phyloP scores from a whole-genome alignment of 2,113 vertebrate species.

The Terrapene triunguis region DNA sequence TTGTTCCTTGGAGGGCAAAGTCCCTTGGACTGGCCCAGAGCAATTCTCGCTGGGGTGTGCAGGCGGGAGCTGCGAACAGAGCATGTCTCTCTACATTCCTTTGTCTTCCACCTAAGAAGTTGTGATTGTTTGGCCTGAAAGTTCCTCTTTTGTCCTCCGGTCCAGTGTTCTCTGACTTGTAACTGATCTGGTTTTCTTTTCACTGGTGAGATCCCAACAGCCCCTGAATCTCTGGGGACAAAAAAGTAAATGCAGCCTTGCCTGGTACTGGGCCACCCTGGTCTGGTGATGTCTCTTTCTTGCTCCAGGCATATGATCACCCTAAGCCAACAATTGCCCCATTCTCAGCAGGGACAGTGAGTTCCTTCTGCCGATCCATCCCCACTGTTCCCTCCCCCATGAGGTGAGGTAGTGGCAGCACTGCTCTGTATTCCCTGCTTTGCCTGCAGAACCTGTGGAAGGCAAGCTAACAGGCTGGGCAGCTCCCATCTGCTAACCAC shows the following conservation, averaged over 20 bases:
- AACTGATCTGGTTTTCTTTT: too few species aligned
- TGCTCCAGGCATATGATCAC: background rate
- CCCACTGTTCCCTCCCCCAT: background rate
- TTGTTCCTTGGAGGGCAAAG: too few species aligned
- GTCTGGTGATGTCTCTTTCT: background rate
- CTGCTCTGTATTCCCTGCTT: background rate
- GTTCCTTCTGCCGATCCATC: slow-evolving; percentile 54
- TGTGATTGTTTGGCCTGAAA: background rate
- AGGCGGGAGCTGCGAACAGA: too few species aligned
- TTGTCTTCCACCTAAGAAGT: background rate
- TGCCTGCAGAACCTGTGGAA: background rate
- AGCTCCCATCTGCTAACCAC: background rate
- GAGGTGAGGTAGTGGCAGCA: background rate
- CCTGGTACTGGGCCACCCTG: background rate
- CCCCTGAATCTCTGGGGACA: background rate
- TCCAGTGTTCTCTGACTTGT: too few species aligned
- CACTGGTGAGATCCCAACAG: background rate
- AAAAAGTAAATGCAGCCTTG: background rate
- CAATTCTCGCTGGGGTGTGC: background rate
- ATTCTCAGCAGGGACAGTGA: slow-evolving; percentile 72
- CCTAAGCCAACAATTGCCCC: slow-evolving; percentile 40
- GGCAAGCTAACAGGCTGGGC: background rate
- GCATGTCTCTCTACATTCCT: background rate
- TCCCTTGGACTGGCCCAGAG: background rate
- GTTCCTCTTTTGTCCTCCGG: background rate